Evolutionary conservation across 2,888 invertebrate genomes (phyloP), one percentile per base, ranked within the genome.

Genomic region (Tipula confusa): DNA sequence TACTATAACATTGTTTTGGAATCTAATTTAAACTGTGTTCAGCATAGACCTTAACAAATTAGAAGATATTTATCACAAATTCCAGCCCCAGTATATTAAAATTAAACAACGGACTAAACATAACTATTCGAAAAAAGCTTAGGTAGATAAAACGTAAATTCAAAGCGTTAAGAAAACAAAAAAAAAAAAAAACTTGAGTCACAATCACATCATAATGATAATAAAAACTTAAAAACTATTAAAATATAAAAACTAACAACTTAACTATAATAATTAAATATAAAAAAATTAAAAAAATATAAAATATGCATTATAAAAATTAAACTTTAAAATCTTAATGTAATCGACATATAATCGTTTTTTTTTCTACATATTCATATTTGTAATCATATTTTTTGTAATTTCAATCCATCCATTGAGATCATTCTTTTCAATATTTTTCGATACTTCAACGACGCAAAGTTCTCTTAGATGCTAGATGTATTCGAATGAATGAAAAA

Each of bases 401-500:
- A 29, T 82, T 24, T 82, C 82, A 82, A 82, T 82, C 82, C 82
- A 85, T 86, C 86, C 86, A 85, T 85, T 86, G 85, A 86, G 85
- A 85, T 85, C 85, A 85, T 86, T 86, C 85, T 85, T 86, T 85
- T 84, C 85, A 85, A 85, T 86, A 86, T 86, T 85, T 85, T 84
- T 83, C 38, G 84, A 83, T 82, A 84, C 84, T 84, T 86, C 86
- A 85, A 86, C 85, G 80, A 85, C 85, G 85, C 86, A 89, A 88
- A 89, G 86, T 87, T 89, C 89, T 87, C 87, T 88, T 88, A 89
- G 89, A 88, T 88, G 89, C 89, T 89, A 64, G 1, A 64, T 64
- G 11, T 9, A 64, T 64, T 24, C 18, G 64, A 64, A 64, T 64
- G 64, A 64, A 64, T 24, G 64, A 64, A 64, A 64, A 33, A 64